phyloP scores from a whole-genome alignment of 2,797 vertebrate species.

The Pangasius macronema region DNA sequence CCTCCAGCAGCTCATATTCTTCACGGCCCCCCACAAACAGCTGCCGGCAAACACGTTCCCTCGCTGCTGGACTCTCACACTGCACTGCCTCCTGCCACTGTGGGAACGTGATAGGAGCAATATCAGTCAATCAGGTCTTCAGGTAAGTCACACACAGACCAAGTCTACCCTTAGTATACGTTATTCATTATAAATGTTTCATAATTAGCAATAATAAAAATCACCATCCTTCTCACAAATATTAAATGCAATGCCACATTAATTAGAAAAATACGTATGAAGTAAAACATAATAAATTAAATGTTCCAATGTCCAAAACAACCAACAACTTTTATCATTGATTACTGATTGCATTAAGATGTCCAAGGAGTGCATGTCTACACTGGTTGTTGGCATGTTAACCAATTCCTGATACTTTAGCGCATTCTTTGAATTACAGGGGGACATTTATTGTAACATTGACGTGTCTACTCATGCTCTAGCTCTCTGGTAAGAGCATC shows the following conservation, averaged over 20 bases:
- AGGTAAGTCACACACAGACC: background rate
- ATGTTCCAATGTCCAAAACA: background rate
- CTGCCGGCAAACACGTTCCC: constrained; percentile 74
- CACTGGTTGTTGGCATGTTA: background rate
- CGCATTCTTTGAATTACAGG: background rate
- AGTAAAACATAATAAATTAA: background rate
- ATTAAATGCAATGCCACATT: background rate
- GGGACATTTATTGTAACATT: background rate
- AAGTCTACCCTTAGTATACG: background rate
- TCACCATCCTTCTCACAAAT: background rate
- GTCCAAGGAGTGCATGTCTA: background rate
- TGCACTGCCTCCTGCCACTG: constrained; percentile 78
- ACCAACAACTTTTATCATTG: background rate
- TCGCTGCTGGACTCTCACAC: constrained; percentile 63
- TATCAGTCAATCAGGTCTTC: background rate
- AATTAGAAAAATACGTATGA: background rate
- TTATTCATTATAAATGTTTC: background rate
- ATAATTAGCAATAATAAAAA: background rate
- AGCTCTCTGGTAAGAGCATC: background rate
- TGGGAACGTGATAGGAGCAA: background rate
- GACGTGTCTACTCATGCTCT: background rate
- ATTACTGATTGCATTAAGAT: background rate
- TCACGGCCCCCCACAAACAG: constrained; percentile 78
- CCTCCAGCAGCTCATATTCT: constrained; percentile 84
- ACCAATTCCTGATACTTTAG: background rate